Conservation (phyloP, 1,140 invertebrate species). For the Drosophila malerkotliana region DNA sequence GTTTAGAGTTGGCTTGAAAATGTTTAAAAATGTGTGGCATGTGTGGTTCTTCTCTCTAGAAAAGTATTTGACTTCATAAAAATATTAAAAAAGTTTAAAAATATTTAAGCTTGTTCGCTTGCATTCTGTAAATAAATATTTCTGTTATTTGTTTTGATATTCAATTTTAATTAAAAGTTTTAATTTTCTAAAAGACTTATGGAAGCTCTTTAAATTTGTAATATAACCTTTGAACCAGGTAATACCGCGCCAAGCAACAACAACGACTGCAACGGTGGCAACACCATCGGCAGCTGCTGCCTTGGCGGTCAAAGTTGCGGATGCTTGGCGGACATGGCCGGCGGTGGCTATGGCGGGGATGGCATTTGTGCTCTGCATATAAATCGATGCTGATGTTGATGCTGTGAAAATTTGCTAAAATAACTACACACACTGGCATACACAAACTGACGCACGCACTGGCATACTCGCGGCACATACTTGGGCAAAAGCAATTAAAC, state of each 20-base stretch:
- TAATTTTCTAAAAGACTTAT: not conserved
- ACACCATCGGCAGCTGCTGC: conserved; percentile 38
- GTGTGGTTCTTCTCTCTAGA: no score
- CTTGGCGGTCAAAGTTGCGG: conserved; percentile 42
- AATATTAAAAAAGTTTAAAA: no score
- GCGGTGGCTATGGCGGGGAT: not conserved
- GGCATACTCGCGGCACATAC: conserved; percentile 37
- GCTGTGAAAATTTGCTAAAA: conserved; percentile 81
- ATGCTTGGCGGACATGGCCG: not conserved
- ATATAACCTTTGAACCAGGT: not conserved
- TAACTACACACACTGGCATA: conserved; percentile 68
- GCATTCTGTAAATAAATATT: no score
- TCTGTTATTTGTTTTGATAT: no score
- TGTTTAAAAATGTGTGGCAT: not conserved
- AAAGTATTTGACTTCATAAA: no score
- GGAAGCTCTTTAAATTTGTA: not conserved
- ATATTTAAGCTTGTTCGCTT: no score
- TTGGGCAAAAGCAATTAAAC: conserved; percentile 80
- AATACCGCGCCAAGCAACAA: conserved; percentile 31
- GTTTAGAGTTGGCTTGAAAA: not conserved
- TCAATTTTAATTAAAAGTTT: not conserved
- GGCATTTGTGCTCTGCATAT: conserved; percentile 71
- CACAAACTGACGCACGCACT: no score
- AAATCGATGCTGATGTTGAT: conserved; percentile 81
- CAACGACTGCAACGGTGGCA: conserved; percentile 20